A percentile compares a stretch with the other conserved stretches of the same genome.
phyloP scores from a whole-genome alignment of 2,113 vertebrate genomes.

The Ophiodon elongatus region DNA sequence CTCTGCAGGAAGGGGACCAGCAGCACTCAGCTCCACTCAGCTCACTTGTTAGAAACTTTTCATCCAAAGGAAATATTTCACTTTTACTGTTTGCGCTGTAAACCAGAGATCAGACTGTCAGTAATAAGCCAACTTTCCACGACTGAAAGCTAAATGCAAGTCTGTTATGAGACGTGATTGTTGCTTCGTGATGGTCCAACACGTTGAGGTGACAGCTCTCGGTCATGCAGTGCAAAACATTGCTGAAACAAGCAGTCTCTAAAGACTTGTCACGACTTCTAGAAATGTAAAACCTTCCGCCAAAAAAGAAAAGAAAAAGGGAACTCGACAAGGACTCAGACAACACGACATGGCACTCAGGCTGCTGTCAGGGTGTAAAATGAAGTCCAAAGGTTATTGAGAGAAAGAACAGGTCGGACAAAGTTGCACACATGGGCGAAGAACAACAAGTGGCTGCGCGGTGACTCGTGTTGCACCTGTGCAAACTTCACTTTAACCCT shows the following conservation, averaged over 20 bases:
- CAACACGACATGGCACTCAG: slow-evolving; percentile 18
- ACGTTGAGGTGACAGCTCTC: slow-evolving; percentile 56
- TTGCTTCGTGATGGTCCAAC: slow-evolving; percentile 30
- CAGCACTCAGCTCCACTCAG: neutral
- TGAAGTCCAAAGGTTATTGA: slow-evolving; percentile 76
- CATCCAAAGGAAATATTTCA: neutral
- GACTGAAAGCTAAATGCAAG: neutral
- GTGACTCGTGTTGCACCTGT: slow-evolving; percentile 74
- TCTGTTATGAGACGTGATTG: neutral
- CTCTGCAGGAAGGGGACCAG: slow-evolving; percentile 17
- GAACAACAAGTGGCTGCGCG: slow-evolving; percentile 66
- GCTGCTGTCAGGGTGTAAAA: slow-evolving; percentile 51
- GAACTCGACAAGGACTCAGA: slow-evolving; percentile 14
- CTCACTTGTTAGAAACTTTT: slow-evolving; percentile 31
- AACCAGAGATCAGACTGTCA: neutral
- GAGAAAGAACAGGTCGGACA: slow-evolving; percentile 53
- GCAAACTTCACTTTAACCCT: slow-evolving; percentile 55
- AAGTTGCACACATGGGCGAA: slow-evolving; percentile 43
- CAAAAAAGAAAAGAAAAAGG: neutral
- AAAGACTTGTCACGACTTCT: slow-evolving; percentile 34
- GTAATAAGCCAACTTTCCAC: neutral
- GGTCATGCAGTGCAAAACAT: slow-evolving; percentile 25
- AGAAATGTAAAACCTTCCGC: slow-evolving; percentile 17
- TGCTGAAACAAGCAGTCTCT: slow-evolving; percentile 29
- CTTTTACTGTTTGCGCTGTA: neutral